A percentile compares a stretch with the other conserved stretches of the same genome.
These are phyloP conservation scores for Lagopus leucura DNA, from an alignment of 2,113 vertebrate species.

Conservation along the genomic window DNA sequence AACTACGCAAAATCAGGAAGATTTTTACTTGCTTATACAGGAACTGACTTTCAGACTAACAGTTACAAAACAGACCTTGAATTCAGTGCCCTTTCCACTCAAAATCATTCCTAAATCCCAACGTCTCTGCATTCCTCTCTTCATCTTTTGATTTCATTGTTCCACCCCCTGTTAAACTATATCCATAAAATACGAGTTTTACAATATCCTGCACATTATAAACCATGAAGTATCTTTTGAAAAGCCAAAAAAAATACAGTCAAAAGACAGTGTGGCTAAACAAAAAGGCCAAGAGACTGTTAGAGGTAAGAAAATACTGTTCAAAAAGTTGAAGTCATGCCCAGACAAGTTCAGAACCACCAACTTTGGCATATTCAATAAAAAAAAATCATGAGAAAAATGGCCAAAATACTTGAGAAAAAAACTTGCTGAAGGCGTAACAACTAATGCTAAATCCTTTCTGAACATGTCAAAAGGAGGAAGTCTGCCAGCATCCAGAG, in stretches of 20 bases:
- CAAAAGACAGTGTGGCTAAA: slow-evolving; percentile 2
- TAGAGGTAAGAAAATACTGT: background rate
- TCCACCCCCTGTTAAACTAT: background rate
- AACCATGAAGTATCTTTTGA: slow-evolving; percentile 29
- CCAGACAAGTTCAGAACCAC: slow-evolving; percentile 27
- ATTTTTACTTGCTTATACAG: background rate
- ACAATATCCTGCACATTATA: slow-evolving; percentile 20
- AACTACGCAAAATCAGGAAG: background rate
- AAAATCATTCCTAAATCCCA: background rate
- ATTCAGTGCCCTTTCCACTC: background rate
- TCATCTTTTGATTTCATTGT: slow-evolving; percentile 1
- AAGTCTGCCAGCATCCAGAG: background rate
- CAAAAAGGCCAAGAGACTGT: background rate
- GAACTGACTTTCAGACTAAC: background rate
- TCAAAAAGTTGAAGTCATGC: slow-evolving; percentile 27
- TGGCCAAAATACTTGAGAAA: background rate
- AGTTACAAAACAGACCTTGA: background rate
- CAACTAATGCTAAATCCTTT: background rate
- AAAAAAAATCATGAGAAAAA: background rate
- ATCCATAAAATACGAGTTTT: slow-evolving; percentile 12
- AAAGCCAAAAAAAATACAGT: background rate
- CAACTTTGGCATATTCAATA: background rate
- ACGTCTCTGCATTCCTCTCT: background rate
- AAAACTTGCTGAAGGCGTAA: slow-evolving; percentile 9
- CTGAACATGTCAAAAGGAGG: background rate